A percentile compares a stretch with the other conserved stretches of the same genome.
These are phyloP conservation scores for Gallirallus australis DNA, from an alignment of 2,797 vertebrate genomes.

Conservation along the genomic window DNA sequence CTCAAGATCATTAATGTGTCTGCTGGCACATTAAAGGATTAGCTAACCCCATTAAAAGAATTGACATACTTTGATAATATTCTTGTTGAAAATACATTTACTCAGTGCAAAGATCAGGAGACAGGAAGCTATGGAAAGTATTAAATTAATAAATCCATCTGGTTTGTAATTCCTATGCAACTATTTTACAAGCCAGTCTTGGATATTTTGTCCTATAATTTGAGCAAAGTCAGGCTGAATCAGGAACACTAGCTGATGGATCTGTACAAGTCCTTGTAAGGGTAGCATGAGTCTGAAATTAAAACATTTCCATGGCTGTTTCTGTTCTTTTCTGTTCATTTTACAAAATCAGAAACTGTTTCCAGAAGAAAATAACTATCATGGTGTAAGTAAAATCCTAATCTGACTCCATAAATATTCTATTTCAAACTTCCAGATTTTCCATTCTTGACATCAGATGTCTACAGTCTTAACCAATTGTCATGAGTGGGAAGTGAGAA, in stretches of 20 bases:
- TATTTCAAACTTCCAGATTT: not conserved
- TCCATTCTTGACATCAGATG: not conserved
- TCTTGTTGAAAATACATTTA: not conserved
- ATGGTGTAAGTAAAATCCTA: not conserved
- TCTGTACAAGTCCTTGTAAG: not conserved
- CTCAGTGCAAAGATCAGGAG: not conserved
- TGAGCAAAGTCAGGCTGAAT: not conserved
- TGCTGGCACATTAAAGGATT: not conserved
- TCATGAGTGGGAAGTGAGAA: not conserved
- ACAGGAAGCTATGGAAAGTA: not conserved
- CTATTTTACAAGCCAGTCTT: not conserved
- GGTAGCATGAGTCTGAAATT: not conserved
- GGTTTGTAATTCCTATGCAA: not conserved
- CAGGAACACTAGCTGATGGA: not conserved
- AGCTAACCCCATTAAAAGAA: not conserved
- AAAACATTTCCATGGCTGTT: not conserved
- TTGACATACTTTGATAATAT: not conserved
- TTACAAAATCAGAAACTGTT: not conserved
- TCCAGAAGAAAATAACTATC: not conserved
- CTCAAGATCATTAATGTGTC: not conserved
- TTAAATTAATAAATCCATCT: not conserved
- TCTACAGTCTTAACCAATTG: not conserved
- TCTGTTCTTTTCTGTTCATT: not conserved
- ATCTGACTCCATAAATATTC: not conserved
- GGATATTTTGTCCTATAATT: not conserved